These are phyloP conservation scores for Mus spicilegus DNA, from an alignment of 2,113 vertebrate species.

Conservation along the genomic window DNA sequence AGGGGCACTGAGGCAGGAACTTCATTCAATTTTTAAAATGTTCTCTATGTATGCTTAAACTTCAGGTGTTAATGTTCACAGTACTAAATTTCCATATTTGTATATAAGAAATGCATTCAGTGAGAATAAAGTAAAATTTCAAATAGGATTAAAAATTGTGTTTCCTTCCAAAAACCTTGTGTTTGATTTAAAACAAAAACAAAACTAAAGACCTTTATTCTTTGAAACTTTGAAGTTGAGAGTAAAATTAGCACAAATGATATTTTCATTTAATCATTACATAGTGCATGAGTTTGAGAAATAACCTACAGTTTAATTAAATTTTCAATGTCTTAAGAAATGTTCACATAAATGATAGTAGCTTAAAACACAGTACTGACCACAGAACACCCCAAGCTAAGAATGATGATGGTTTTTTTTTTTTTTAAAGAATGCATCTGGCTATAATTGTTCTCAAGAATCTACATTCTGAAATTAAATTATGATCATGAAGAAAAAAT, in stretches of 20 bases:
- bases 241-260: slow-evolving; percentile 21
- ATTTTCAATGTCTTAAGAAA: slow-evolving; percentile 25
- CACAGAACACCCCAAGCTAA: background rate
- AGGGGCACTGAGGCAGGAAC: background rate
- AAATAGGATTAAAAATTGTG: slow-evolving; percentile 49
- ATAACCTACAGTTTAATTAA: slow-evolving; percentile 52
- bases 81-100: background rate
- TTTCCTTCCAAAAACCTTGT: background rate
- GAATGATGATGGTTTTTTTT: background rate
- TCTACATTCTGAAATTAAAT: slow-evolving; percentile 17
- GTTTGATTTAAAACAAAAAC: slow-evolving; percentile 31
- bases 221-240: background rate
- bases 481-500: background rate
- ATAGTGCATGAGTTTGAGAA: background rate
- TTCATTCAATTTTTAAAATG: background rate
- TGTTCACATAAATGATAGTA: slow-evolving; percentile 32
- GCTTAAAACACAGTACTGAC: slow-evolving; percentile 12
- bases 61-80: background rate
- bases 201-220: slow-evolving; percentile 31
- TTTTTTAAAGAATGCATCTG: slow-evolving; percentile 15
- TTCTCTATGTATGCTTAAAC: background rate
- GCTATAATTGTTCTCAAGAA: background rate
- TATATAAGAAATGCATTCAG: background rate
- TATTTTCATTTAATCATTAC: slow-evolving; percentile 54
- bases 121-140: slow-evolving; percentile 30